Evolutionary conservation across 2,113 vertebrate species (phyloP).

Genomic region (Panthera tigris): DNA sequence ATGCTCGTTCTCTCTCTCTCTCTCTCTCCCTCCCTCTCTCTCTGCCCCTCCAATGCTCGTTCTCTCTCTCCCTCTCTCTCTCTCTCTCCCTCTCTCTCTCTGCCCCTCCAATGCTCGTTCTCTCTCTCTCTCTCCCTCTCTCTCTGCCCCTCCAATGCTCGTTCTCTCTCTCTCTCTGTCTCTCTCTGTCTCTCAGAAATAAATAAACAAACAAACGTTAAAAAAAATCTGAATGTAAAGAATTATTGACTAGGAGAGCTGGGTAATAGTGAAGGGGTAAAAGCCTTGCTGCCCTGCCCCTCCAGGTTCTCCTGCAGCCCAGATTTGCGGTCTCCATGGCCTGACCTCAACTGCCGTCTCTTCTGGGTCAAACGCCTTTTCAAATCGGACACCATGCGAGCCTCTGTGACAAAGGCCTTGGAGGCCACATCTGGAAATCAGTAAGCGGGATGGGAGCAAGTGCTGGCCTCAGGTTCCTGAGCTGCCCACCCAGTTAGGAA

Average conservation of each 20-base stretch:
- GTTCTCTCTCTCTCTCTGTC: too few species aligned
- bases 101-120: too few species aligned
- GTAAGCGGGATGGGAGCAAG: background rate
- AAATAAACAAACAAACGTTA: too few species aligned
- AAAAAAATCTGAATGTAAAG: background rate
- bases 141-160: too few species aligned
- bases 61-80: too few species aligned
- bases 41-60: too few species aligned
- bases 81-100: too few species aligned
- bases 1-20: too few species aligned
- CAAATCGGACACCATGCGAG: background rate
- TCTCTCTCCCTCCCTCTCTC: too few species aligned
- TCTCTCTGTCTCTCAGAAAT: too few species aligned
- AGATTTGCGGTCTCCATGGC: background rate
- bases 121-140: too few species aligned
- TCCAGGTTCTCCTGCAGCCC: background rate
- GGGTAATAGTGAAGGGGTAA: background rate
- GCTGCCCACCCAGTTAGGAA: background rate
- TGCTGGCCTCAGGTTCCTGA: background rate
- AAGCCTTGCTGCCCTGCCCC: background rate
- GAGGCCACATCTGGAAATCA: background rate
- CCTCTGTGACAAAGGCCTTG: background rate
- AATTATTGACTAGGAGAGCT: background rate
- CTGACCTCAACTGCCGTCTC: background rate
- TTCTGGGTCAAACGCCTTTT: background rate